Percentiles rank a stretch among this genome's conserved stretches.
phyloP scores from a whole-genome alignment of 2,113 vertebrate species.

The Chaetodon trifascialis region DNA sequence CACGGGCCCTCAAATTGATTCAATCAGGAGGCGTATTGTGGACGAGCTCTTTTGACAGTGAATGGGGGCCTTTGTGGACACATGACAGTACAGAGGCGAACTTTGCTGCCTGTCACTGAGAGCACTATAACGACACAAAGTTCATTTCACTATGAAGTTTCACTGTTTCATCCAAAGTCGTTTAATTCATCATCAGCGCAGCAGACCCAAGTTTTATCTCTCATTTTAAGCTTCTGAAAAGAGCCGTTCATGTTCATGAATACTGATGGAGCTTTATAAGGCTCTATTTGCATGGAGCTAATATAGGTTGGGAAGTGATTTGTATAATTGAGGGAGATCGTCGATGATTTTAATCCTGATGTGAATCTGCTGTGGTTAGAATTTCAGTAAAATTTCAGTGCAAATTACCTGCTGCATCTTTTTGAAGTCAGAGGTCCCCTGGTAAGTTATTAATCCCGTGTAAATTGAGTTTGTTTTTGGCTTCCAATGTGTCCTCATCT shows the following conservation, averaged over 20 bases:
- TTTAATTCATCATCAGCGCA: constrained; percentile 45
- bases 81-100: constrained; percentile 35
- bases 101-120: constrained; percentile 8
- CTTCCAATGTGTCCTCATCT: not conserved
- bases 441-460: constrained; percentile 34
- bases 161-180: constrained; percentile 47
- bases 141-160: constrained; percentile 58
- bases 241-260: constrained; percentile 66
- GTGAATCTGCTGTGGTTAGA: constrained; percentile 27
- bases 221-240: constrained; percentile 60
- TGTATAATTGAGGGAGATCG: constrained; percentile 59
- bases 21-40: constrained; percentile 27
- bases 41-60: constrained; percentile 16
- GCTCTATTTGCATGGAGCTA: constrained; percentile 49
- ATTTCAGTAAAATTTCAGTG: constrained; percentile 28
- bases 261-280: constrained; percentile 71
- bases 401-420: constrained; percentile 18
- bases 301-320: constrained; percentile 49
- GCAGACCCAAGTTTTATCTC: constrained; percentile 58
- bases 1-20: constrained; percentile 28
- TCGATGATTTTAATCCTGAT: constrained; percentile 51
- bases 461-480: constrained; percentile 30
- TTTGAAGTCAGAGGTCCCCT: constrained; percentile 10
- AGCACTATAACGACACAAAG: constrained; percentile 25
- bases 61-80: constrained; percentile 53